A percentile compares a stretch with the other conserved stretches of the same genome.
Conservation (phyloP, 2,797 vertebrate genomes). For the Coluber constrictor region DNA sequence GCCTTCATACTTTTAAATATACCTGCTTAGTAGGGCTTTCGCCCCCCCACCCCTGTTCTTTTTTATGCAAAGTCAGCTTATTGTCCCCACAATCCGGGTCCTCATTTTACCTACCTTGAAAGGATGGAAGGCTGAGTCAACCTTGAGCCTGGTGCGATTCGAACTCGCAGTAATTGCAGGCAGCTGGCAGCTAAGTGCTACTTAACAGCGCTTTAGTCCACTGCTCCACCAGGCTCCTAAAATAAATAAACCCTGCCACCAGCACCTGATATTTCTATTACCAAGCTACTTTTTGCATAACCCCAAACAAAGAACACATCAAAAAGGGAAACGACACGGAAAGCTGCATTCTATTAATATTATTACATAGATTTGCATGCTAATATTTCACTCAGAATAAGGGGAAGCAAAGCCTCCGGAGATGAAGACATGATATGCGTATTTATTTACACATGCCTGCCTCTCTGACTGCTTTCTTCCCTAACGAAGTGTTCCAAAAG, state of each 20-base stretch:
- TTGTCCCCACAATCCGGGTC: too few species aligned
- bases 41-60: too few species aligned
- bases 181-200: too few species aligned
- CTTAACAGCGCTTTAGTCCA: too few species aligned
- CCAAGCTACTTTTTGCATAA: constrained; percentile 20
- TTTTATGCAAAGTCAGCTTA: too few species aligned
- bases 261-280: constrained; percentile 34
- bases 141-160: too few species aligned
- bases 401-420: background rate
- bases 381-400: background rate
- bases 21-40: too few species aligned
- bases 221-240: too few species aligned
- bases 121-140: too few species aligned
- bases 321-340: background rate
- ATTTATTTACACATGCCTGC: background rate
- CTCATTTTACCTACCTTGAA: too few species aligned
- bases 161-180: too few species aligned
- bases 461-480: background rate
- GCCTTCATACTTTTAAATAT: too few species aligned
- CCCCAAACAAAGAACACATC: constrained; percentile 33
- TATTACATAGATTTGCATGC: constrained; percentile 5
- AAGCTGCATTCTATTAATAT: constrained; percentile 23
- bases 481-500: background rate
- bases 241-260: background rate
- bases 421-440: background rate